phyloP scores from a whole-genome alignment of 1,140 invertebrate species.

The Phocides pigmalion region DNA sequence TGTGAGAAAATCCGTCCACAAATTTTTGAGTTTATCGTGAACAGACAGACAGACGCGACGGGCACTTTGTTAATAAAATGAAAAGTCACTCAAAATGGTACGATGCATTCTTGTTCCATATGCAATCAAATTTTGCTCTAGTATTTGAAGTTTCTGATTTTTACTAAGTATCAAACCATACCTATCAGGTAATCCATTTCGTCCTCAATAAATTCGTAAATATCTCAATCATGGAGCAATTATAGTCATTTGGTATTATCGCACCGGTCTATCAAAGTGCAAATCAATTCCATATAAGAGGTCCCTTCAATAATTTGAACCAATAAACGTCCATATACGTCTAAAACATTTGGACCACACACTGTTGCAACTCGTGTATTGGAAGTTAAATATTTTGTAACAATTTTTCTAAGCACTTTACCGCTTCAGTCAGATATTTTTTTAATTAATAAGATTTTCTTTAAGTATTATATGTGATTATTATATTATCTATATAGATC shows the following conservation, averaged over 20 bases:
- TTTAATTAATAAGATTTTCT: too few species aligned
- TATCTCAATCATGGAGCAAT: constrained; percentile 24
- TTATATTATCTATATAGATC: too few species aligned
- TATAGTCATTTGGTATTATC: constrained; percentile 17
- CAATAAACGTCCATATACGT: constrained; percentile 37
- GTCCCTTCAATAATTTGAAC: constrained; percentile 18
- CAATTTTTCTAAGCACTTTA: constrained; percentile 45
- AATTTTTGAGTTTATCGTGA: too few species aligned
- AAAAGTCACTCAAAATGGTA: too few species aligned
- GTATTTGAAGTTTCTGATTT: too few species aligned
- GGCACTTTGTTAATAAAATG: too few species aligned
- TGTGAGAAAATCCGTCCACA: too few species aligned
- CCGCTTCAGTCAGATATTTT: constrained; percentile 45
- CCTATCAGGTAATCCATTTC: constrained; percentile 3
- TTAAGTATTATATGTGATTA: too few species aligned
- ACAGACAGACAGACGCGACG: too few species aligned
- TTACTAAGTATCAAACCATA: neutral
- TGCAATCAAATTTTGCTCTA: too few species aligned
- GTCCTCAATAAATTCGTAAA: constrained; percentile 14
- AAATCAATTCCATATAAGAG: constrained; percentile 26
- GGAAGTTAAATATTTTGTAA: constrained; percentile 38
- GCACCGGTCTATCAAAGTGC: constrained; percentile 23
- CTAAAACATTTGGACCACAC: constrained; percentile 52
- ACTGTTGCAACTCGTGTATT: constrained; percentile 33
- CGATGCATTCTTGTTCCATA: too few species aligned